A percentile compares a stretch with the other conserved stretches of the same genome.
Evolutionary conservation across 2,113 vertebrate genomes (phyloP).

Genomic region (Zosterops lateralis): DNA sequence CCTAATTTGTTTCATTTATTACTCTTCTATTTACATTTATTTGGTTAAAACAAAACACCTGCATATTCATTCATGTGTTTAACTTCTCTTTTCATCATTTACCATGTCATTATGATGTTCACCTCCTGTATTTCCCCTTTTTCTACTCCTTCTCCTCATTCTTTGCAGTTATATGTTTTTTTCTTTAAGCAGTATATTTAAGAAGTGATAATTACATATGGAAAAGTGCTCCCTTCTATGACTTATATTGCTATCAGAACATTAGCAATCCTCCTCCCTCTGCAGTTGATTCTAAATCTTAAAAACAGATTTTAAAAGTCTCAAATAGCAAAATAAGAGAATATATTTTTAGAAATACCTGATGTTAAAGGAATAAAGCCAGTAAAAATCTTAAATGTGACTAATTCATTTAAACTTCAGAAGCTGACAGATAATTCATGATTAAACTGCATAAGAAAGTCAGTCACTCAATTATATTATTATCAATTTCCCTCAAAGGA

Average conservation of each 20-base stretch:
- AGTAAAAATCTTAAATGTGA: not conserved
- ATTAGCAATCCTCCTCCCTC: not conserved
- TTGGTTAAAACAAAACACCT: not conserved
- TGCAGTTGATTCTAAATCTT: not conserved
- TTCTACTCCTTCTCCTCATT: not conserved
- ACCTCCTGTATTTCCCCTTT: not conserved
- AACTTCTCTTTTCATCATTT: not conserved
- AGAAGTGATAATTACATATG: rapidly evolving
- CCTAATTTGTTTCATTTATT: not conserved
- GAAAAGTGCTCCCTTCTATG: not conserved
- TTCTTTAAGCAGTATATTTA: not conserved
- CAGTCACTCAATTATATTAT: not conserved
- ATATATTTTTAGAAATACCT: not conserved
- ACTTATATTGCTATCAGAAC: not conserved
- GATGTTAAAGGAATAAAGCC: not conserved
- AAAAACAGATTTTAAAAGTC: not conserved
- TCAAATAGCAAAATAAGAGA: not conserved
- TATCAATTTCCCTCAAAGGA: not conserved
- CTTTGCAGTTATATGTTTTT: not conserved
- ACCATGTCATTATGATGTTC: not conserved
- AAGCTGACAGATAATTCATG: not conserved
- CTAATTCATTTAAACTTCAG: not conserved
- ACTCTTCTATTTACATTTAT: not conserved
- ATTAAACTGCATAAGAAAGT: not conserved
- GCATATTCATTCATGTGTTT: not conserved